Base-by-base conservation (phyloP, 2,797 vertebrate genomes). In the Bovichtus diacanthus region DNA sequence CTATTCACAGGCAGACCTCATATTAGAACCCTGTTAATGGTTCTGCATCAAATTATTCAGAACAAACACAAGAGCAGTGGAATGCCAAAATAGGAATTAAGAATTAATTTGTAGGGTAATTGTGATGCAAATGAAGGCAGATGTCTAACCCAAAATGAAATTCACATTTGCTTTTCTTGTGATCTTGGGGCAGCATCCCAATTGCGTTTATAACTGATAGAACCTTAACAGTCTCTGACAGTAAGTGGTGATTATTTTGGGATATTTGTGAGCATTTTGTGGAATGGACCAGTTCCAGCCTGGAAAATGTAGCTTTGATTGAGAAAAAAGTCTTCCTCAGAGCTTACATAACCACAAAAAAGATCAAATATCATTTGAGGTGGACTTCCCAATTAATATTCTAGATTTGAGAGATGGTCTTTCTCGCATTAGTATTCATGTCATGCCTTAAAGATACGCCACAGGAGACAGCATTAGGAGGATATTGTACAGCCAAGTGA, bases 1-100 rank as follows among this genome's bases (percentile, higher is more conserved):
- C 58, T 68, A 72, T 90, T 87, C 83, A 80, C 19, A 67, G 65
- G 60, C 80, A 87, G 76, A 65, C 61, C 41, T 81, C 65, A 51
- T 60, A 85, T 78, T 86, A 81, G 25, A 87, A 51, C 43, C 43
- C 47, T 59, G 58, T 74, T 81, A 87, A 82, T 80, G 63, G 51
- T 19, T 74, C 70, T 64, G 70, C 61, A 83, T 81, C 34, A 54
- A 76, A 86, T 89, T 91, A 90, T 87, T 87, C 74, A 66, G 67
- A 74, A 78, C 76, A 90, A 91, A 89, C 80, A 86, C 50, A 36
- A 60, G 63, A 87, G 65, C 78, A 23, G 47, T 68, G 49, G 78
- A 90, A 87, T 87, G 74, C 66, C 85, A 87, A 89, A 90, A 82
- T 46, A 76, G 47, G 51, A 88, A 91, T 91, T 85, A 90, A 73